These are phyloP conservation scores for Lottia scabra DNA, from an alignment of 2,888 invertebrate genomes.

Conservation along the genomic window DNA sequence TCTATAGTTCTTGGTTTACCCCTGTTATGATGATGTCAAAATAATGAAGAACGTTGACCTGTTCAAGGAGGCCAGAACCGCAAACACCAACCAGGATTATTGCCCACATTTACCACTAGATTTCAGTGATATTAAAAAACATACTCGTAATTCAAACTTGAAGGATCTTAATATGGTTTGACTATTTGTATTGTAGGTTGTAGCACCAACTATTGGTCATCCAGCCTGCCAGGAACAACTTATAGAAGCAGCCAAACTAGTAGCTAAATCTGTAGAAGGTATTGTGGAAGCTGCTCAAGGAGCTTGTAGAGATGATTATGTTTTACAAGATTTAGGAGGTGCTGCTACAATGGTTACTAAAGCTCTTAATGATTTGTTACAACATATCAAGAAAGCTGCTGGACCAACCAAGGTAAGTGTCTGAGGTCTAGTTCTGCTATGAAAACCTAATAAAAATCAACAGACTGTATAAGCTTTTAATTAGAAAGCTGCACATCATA, in stretches of 20 bases:
- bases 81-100: too few species aligned
- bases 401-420: conserved; percentile 56
- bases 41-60: too few species aligned
- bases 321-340: conserved; percentile 81
- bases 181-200: conserved; percentile 69
- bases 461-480: too few species aligned
- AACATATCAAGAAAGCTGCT: conserved; percentile 82
- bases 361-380: conserved; percentile 88
- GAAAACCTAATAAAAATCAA: too few species aligned
- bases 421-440: too few species aligned
- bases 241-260: conserved; percentile 91
- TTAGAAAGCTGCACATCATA: too few species aligned
- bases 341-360: conserved; percentile 91
- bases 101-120: too few species aligned
- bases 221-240: conserved; percentile 85
- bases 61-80: too few species aligned
- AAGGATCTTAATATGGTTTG: too few species aligned
- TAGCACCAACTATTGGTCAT: conserved; percentile 74
- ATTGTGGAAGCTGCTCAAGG: conserved; percentile 80
- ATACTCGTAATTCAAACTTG: too few species aligned
- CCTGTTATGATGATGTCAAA: too few species aligned
- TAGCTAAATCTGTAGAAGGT: conserved; percentile 90
- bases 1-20: background rate
- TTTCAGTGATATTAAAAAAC: too few species aligned
- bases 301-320: conserved; percentile 76